Evolutionary conservation across 2,888 invertebrate genomes (phyloP).

Genomic region (Leucophenga montana): DNA sequence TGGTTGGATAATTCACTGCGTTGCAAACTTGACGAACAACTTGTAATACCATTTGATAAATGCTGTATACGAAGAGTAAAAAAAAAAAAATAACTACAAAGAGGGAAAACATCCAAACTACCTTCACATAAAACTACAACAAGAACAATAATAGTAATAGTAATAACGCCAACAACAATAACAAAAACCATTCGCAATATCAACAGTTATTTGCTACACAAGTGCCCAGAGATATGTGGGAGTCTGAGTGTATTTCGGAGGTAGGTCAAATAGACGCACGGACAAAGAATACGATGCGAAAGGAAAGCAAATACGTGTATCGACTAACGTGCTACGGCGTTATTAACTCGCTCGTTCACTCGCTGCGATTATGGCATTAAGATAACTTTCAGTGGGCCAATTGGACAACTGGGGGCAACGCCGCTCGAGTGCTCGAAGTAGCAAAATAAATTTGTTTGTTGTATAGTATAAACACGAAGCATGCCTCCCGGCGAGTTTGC

Average conservation of each 20-base stretch:
- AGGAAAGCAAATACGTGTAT: background rate
- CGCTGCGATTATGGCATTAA: slow-evolving; percentile 1
- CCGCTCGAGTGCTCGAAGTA: too few relatives aligned
- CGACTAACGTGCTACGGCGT: slow-evolving; percentile 8
- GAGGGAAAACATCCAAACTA: too few relatives aligned
- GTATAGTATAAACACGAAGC: too few relatives aligned
- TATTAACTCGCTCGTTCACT: slow-evolving; percentile 19
- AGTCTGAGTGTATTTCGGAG: background rate
- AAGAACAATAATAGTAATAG: background rate
- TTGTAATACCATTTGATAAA: too few relatives aligned
- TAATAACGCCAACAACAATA: background rate
- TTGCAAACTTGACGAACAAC: too few relatives aligned
- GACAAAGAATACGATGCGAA: slow-evolving; percentile 17
- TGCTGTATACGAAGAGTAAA: too few relatives aligned
- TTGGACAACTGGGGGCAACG: background rate
- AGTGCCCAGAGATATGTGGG: background rate
- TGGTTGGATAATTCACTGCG: too few relatives aligned
- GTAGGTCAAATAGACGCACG: background rate
- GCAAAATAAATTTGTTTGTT: too few relatives aligned
- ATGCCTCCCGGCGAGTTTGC: too few relatives aligned
- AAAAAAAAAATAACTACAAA: too few relatives aligned
- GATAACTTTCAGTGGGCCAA: slow-evolving; percentile 7
- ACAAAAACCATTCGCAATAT: slow-evolving; percentile 21
- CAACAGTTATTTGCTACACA: slow-evolving; percentile 25
- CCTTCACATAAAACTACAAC: background rate